Conservation (phyloP, 2,797 vertebrate species). For the Pangasius sanitwongsei region DNA sequence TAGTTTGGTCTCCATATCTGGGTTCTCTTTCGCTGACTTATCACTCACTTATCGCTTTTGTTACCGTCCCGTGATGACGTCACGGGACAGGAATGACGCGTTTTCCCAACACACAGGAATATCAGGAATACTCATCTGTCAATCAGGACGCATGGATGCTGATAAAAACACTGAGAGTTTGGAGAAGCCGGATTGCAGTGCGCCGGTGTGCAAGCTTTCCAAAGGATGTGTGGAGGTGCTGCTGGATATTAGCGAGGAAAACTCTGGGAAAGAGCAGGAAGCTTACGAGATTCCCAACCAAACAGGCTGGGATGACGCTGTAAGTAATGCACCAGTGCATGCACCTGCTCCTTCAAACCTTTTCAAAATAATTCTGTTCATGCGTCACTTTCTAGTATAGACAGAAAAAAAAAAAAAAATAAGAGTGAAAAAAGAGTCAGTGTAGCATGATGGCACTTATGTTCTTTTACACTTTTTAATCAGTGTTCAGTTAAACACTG, state of each 20-base stretch:
- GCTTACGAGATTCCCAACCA: slow-evolving; percentile 62
- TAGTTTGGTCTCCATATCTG: not conserved
- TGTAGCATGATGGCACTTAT: not conserved
- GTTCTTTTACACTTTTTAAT: not conserved
- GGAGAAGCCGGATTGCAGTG: slow-evolving; percentile 31
- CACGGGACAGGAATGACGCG: not conserved
- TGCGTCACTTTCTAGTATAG: not conserved
- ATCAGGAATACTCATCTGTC: not conserved
- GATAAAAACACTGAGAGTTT: slow-evolving; percentile 42
- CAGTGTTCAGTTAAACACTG: not conserved
- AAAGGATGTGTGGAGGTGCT: slow-evolving; percentile 71
- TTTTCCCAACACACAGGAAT: not conserved
- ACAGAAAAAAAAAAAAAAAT: not conserved
- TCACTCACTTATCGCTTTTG: not conserved
- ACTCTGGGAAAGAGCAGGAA: slow-evolving; percentile 65
- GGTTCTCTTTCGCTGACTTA: not conserved
- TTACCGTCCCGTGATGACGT: not conserved
- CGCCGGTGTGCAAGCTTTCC: slow-evolving; percentile 45
- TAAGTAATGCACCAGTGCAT: slow-evolving; percentile 68
- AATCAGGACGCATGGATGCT: slow-evolving; percentile 16
- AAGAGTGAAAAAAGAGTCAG: not conserved
- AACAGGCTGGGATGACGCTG: slow-evolving; percentile 83
- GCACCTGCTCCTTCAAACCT: not conserved
- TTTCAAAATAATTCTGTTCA: not conserved
- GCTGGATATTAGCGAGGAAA: slow-evolving; percentile 76